Evolutionary conservation across 1,140 invertebrate genomes (phyloP).

Genomic region (Drosophila paulistorum): DNA sequence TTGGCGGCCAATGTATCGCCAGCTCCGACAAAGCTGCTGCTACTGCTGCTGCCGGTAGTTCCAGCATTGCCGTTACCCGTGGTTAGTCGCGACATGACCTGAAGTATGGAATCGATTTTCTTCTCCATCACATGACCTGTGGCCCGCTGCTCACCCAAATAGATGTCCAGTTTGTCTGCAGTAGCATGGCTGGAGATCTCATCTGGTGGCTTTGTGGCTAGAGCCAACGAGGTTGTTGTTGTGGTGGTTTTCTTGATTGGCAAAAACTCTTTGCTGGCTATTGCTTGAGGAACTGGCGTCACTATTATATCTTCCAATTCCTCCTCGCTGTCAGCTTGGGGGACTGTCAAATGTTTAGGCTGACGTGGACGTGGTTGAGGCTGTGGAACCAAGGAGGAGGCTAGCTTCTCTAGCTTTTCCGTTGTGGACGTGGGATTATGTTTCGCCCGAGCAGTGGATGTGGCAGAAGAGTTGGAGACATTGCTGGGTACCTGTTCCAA

Average conservation of each 20-base stretch:
- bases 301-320: slow-evolving; percentile 3
- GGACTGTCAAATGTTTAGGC: not conserved
- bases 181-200: not conserved
- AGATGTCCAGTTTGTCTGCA: slow-evolving; percentile 2
- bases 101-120: slow-evolving; percentile 47
- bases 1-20: not conserved
- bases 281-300: not conserved
- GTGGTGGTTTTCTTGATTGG: too few species aligned
- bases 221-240: not conserved
- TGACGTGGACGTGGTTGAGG: slow-evolving; percentile 10
- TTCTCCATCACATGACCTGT: slow-evolving; percentile 36
- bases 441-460: not conserved
- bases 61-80: not conserved
- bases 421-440: not conserved
- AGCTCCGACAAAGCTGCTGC: not conserved
- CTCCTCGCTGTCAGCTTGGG: not conserved
- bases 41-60: not conserved
- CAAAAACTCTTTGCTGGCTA: not conserved
- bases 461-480: not conserved
- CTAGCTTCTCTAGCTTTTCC: not conserved
- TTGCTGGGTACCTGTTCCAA: slow-evolving; percentile 12
- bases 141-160: slow-evolving; percentile 35
- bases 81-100: slow-evolving; percentile 33
- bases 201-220: not conserved
- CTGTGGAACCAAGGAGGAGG: not conserved